phyloP scores from a whole-genome alignment of 2,888 invertebrate genomes.

The Rotaria macrura region DNA sequence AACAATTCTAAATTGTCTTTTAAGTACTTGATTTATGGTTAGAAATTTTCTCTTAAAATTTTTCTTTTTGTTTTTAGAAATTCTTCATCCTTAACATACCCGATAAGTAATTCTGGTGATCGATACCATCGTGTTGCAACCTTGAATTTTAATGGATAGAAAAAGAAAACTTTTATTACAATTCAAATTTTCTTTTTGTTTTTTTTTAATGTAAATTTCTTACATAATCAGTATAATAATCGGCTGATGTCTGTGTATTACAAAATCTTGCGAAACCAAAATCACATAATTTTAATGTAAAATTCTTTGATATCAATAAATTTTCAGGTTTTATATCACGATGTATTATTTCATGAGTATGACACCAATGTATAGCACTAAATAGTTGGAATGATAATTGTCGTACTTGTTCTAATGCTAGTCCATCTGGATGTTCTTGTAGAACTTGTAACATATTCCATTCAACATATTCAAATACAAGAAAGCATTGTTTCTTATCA shows the following conservation, averaged over 20 bases:
- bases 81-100: conserved; percentile 40
- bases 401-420: conserved; percentile 44
- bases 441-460: conserved; percentile 40
- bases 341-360: conserved; percentile 46
- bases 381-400: conserved; percentile 46
- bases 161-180: background rate
- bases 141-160: background rate
- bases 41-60: background rate
- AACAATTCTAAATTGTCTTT: too few relatives aligned
- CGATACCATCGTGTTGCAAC: conserved; percentile 43
- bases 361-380: conserved; percentile 48
- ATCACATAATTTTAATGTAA: conserved; percentile 47
- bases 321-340: conserved; percentile 51
- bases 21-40: too few relatives aligned
- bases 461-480: conserved; percentile 50
- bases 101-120: conserved; percentile 48
- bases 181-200: too few relatives aligned
- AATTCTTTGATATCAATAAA: conserved; percentile 45
- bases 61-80: background rate
- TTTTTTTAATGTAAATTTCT: conserved; percentile 39
- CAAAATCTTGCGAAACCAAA: conserved; percentile 42
- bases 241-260: background rate
- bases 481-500: conserved; percentile 46
- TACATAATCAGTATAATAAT: conserved; percentile 24
- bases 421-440: conserved; percentile 43